Base-by-base conservation (phyloP, 2,888 invertebrate genomes). In the Perizoma affinitatum region DNA sequence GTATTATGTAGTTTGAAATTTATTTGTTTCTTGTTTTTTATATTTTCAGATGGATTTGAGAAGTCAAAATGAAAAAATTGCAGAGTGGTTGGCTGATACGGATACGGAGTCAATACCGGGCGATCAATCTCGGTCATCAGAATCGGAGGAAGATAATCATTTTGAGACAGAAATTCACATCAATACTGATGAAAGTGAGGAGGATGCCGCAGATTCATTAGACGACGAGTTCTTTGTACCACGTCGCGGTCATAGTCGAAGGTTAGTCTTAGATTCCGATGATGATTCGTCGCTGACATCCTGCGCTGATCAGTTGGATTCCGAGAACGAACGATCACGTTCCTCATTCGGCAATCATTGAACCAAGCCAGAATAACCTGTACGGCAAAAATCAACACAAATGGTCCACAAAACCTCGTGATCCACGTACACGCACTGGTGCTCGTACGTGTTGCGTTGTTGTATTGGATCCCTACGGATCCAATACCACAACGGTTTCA, bases 371-470 rank as follows among this genome's bases (percentile, higher is more conserved):
- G 36, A 36, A 36, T 36, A 36, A 5, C 36, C 22, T 56, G 50
- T 56, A 56, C 50, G 56, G 56, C 33, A 56, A 61, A 45, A 57
- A 56, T 40, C 51, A 46, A 56, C 56, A 61, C 56, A 61, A 48
- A 56, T 61, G 61, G 56, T 56, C 61, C 10, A 56, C 61, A 55
- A 55, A 42, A 46, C 61, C 61, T 55, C 42, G 55, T 10, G 51
- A 56, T 42, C 43, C 61, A 47, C 42, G 47, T 42, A 61, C 50
- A 40, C 55, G 60, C 10, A 43, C 43, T 9, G 45, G 8, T 54
- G 45, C 40, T 54, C 53, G 58, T 35, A 53, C 11, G 22, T 53
- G 22, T 11, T 44, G 53, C 49, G n/a, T n/a, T n/a, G n/a, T n/a
- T n/a, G n/a, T n/a, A n/a, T n/a, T n/a, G n/a, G n/a, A n/a, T n/a